phyloP scores from a whole-genome alignment of 2,113 vertebrate species.

The Corythaeola cristata region DNA sequence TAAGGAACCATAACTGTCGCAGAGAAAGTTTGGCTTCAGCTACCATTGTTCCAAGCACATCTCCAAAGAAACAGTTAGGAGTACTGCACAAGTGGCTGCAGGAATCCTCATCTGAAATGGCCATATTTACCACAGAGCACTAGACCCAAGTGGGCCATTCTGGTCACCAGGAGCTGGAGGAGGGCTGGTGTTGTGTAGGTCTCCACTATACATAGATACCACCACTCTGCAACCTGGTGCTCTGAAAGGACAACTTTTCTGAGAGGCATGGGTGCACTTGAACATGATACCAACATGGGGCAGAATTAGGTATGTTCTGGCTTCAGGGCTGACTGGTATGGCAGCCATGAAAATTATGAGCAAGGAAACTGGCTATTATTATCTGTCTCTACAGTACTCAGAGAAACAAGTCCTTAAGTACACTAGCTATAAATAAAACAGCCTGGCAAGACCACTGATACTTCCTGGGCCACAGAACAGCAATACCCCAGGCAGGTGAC shows the following conservation, averaged over 20 bases:
- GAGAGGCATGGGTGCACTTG: not conserved
- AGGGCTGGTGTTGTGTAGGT: not conserved
- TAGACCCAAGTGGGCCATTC: not conserved
- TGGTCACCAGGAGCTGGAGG: not conserved
- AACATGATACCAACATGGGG: fast-evolving
- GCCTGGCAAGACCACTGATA: not conserved
- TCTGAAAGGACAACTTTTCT: not conserved
- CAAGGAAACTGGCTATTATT: not conserved
- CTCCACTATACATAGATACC: not conserved
- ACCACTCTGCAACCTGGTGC: not conserved
- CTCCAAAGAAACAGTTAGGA: not conserved
- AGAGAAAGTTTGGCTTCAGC: not conserved
- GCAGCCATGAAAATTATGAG: not conserved
- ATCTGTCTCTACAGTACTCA: not conserved
- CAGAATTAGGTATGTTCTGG: not conserved
- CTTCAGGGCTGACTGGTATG: not conserved
- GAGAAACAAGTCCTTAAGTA: not conserved
- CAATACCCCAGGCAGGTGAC: not conserved
- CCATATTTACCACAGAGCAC: not conserved
- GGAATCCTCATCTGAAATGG: not conserved
- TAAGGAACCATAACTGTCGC: not conserved
- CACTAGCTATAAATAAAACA: not conserved
- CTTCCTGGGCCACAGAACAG: not conserved
- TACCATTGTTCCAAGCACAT: not conserved
- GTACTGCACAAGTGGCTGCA: not conserved